phyloP scores from a whole-genome alignment of 2,797 vertebrate genomes.

The Galago senegalensis region DNA sequence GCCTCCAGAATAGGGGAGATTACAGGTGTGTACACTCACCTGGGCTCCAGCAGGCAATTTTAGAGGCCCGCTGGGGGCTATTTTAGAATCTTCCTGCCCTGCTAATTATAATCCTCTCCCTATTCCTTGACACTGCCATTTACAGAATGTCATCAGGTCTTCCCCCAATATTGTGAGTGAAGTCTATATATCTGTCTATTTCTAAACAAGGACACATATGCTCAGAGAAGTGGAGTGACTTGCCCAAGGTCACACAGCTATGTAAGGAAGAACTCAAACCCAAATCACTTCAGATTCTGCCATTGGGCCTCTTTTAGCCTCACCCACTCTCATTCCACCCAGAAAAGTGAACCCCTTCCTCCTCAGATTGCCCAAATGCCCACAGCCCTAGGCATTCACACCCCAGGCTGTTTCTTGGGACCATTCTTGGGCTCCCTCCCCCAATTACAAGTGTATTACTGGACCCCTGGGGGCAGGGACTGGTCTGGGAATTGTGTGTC shows the following conservation, averaged over 20 bases:
- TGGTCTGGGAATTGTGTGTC: background rate
- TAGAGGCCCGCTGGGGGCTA: background rate
- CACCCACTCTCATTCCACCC: background rate
- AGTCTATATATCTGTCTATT: background rate
- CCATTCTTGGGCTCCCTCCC: background rate
- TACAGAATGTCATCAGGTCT: background rate
- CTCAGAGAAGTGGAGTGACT: background rate
- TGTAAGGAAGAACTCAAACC: background rate
- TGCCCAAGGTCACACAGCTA: background rate
- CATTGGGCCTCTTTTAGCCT: background rate
- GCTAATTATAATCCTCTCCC: background rate
- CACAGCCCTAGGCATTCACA: background rate
- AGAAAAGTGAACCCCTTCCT: background rate
- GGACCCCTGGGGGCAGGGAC: rapidly evolving
- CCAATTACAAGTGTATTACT: rapidly evolving
- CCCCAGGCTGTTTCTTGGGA: background rate
- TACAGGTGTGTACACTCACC: too few species aligned
- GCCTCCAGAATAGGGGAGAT: too few species aligned
- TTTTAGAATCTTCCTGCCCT: background rate
- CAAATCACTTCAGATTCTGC: background rate
- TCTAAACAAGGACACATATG: background rate
- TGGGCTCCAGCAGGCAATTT: background rate
- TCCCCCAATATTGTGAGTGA: background rate
- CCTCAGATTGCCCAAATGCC: background rate
- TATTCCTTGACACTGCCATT: background rate